These are phyloP conservation scores for Strongylocentrotus purpuratus DNA, from an alignment of 35 echinoderm and acorn worm species.

Conservation along the genomic window DNA sequence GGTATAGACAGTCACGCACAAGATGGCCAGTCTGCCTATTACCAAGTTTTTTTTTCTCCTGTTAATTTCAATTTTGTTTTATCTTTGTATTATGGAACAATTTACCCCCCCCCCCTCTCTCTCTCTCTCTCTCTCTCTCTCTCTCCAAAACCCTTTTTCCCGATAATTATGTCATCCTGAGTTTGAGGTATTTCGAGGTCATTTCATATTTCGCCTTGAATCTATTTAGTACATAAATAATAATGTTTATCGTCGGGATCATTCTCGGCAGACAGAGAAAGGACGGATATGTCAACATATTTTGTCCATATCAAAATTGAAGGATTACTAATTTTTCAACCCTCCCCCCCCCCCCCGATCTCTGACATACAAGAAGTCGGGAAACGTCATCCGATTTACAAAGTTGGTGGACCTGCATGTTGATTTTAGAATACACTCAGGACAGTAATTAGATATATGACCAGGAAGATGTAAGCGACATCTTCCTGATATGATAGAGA, in stretches of 20 bases:
- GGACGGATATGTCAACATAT: not conserved
- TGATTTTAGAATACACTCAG: no score
- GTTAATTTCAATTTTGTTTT: not conserved
- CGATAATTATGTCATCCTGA: not conserved
- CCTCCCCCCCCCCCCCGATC: no score
- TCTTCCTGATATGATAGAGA: no score
- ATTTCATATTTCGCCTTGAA: not conserved
- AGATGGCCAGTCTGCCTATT: not conserved
- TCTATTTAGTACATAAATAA: not conserved
- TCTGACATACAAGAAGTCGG: no score
- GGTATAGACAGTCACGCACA: constrained; percentile 5
- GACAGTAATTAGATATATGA: no score
- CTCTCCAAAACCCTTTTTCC: not conserved
- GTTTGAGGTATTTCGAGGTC: not conserved
- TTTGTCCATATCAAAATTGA: no score
- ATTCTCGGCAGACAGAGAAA: not conserved
- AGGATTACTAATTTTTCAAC: no score
- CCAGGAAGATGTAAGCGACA: no score
- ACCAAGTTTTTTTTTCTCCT: not conserved
- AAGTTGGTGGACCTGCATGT: no score
- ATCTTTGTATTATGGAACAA: not conserved
- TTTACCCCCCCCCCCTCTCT: not conserved
- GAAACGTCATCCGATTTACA: no score
- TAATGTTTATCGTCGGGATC: not conserved
- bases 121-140: not conserved